Evolutionary conservation across 2,113 vertebrate species (phyloP), one percentile per base, ranked within the genome.

Genomic region (Pollachius pollachius): DNA sequence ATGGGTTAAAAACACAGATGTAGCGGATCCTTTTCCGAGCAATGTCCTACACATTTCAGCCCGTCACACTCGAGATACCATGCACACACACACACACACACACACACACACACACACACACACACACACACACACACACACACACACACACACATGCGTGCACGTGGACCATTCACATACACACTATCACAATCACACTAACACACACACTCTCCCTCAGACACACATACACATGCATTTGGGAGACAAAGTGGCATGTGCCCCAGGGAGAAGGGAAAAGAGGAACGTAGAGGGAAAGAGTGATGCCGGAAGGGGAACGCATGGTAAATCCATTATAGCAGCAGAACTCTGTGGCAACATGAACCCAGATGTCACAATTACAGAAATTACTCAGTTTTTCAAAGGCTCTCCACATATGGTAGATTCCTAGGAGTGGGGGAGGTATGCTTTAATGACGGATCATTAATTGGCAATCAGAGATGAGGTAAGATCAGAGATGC

Each of bases 281-380:
- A 71, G 63, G 56, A 66, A 73, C 71, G n/a, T 70, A 60, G 15
- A 37, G 74, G 66, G 37, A 9, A 60, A 64, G 59, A 23, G 13
- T 13, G 58, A 67, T 68, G 66, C 62, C 5, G 12, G 61, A 70
- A 62, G 65, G 69, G 19, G 48, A 76, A 30, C 56, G 71, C 76
- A 74, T 77, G 78, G 75, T 67, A 81, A 86, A 88, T 81, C 78
- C 71, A 85, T 86, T 86, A 64, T 7, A 41, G 69, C 30, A 27
- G 62, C 60, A 84, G 80, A 78, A 75, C 67, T 81, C 9, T 58
- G 58, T 37, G 64, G 63, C 77, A 79, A 66, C 59, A 23, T 75
- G 71, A 83, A 78, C 66, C 86, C 86, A 89, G 87, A 89, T 90
- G 89, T 81, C 86, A 69, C 70, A 72, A 82, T 80, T 77, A 79